Percentiles rank a stretch among this genome's conserved stretches.
phyloP scores from a whole-genome alignment of 2,797 vertebrate genomes.

The Scomberomorus guttatus region DNA sequence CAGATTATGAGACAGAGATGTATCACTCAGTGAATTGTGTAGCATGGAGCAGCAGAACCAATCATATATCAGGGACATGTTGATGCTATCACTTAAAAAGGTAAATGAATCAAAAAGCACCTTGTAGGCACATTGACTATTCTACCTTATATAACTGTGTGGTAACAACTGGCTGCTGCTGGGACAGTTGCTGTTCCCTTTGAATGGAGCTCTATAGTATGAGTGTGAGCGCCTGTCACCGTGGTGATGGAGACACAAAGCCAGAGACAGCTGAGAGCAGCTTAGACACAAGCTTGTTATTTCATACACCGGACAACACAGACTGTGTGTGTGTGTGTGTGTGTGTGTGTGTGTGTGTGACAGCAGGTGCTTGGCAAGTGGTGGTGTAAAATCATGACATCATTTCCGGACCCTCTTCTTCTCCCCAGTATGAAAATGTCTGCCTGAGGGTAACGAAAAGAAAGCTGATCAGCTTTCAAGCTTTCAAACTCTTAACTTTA shows the following conservation, averaged over 20 bases:
- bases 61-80: not conserved
- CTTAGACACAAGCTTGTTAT: slow-evolving; percentile 25
- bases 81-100: not conserved
- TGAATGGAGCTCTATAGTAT: slow-evolving; percentile 44
- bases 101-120: not conserved
- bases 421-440: not conserved
- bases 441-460: not conserved
- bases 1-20: not conserved
- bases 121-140: not conserved
- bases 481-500: not conserved
- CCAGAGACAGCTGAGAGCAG: slow-evolving; percentile 60
- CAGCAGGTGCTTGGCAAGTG: slow-evolving; percentile 41
- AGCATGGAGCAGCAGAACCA: not conserved
- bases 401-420: not conserved
- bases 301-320: not conserved
- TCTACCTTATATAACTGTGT: not conserved
- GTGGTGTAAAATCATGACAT: slow-evolving; percentile 15
- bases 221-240: slow-evolving; percentile 32
- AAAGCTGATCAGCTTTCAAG: not conserved
- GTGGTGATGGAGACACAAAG: slow-evolving; percentile 59
- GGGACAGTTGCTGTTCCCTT: slow-evolving; percentile 49
- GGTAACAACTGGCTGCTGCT: slow-evolving; percentile 50
- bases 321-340: slow-evolving; percentile 7
- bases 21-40: not conserved
- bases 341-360: slow-evolving; percentile 11